Evolutionary conservation across 2,113 vertebrate genomes (phyloP), one percentile per base, ranked within the genome.

Genomic region (Scomber scombrus): DNA sequence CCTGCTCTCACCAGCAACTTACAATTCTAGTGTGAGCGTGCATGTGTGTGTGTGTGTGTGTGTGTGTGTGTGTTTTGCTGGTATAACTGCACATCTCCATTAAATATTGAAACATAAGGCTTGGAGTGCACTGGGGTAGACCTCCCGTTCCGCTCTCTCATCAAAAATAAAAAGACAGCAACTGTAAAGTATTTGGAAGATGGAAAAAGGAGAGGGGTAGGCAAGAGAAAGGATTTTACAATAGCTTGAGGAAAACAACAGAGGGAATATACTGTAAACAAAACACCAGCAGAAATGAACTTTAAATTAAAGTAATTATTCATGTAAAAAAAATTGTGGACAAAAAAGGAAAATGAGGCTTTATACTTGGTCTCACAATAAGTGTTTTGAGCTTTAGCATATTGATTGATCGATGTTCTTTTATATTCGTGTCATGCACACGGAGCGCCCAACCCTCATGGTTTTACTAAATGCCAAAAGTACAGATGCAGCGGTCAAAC

Each of bases 61-160:
- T 61, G 57, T 60, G 72, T 57, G 70, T 60, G 71, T 45, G 85
- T 83, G 73, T 78, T 67, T 78, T 67, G 85, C 82, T 81, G 85
- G 92, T 94, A 90, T 95, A 92, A 94, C 94, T 95, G 93, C 94
- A 95, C 90, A 91, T 91, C 88, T 85, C 78, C 87, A 93, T 95
- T 90, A 96, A 96, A 95, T 96, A 94, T 94, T 95, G 93, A 96
- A 94, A 81, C 82, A 89, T 83, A 89, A 92, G 82, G 88, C 87
- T 86, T 84, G 89, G 90, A 94, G 81, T 95, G 92, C 85, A 91
- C 86, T 73, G 80, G 88, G 85, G 83, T 83, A 91, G 86, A 88
- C 88, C 89, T 93, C 86, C 49, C 64, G 82, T 86, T 94, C 93
- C 94, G 94, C 80, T 84, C 76, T 80, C 95, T 87, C 93, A 94